Base-by-base conservation (phyloP, 2,797 vertebrate species). In the Calcarius lapponicus region DNA sequence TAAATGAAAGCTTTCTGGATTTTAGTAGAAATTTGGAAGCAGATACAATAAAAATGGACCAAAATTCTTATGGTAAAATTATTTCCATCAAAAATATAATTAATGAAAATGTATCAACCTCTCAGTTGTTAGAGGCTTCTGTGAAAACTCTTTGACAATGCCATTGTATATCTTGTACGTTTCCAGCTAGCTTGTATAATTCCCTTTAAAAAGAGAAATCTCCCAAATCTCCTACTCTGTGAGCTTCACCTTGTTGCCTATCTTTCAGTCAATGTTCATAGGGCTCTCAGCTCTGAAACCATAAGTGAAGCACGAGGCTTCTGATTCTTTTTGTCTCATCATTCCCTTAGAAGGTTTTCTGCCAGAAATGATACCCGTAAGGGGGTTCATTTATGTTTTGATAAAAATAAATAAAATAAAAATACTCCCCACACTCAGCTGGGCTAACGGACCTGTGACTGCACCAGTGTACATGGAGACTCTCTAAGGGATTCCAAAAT, bases 381-480 rank as follows among this genome's bases (percentile, higher is more conserved):
- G 18, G 26, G 13, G 4, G 6, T 64, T 90, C 28, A 25, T 85
- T 12, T 54, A 24, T 72, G 32, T 69, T 93, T 89, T 53, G 14
- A 53, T 42, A 71, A 57, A 76, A 64, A 54, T 15, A 65, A 58
- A 70, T 40, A 47, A 81, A 61, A 75, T 57, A n/a, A 80, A 72
- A 76, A 6, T 1, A 13, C 8, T 71, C 6, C 25, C 1, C 24
- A 48, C 2, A 25, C 1, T 43, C 1, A 54, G 21, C 1, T 72
- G 36, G 25, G 16, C 13, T 69, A 66, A 73, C 5, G 1, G 7
- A 69, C 67, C 17, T 85, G 16, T 70, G 43, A 62, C 36, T 58
- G 7, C 11, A 43, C 13, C 42, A 38, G 19, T 31, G 4, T 22
- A 47, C 26, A 48, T 7, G 24, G 7, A 62, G 13, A 60, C 6